Conservation (phyloP, 2,113 vertebrate genomes). For the Columbina picui region DNA sequence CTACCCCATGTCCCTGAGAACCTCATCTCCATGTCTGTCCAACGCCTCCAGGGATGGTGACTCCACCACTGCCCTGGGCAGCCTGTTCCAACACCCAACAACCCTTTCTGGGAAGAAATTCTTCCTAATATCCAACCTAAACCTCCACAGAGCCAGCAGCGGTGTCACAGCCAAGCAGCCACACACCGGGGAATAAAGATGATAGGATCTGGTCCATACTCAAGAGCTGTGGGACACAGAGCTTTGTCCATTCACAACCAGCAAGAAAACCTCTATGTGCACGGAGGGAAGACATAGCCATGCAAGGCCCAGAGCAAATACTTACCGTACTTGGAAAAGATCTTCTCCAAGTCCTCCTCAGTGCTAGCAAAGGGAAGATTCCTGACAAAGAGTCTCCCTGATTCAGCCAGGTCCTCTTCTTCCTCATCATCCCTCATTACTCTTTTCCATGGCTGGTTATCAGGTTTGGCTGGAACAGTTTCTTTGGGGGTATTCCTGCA, state of each 20-base stretch:
- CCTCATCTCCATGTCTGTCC: no score
- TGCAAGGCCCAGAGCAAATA: not conserved
- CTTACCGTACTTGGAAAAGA: conserved; percentile 87
- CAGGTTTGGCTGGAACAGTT: not conserved
- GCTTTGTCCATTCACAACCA: not conserved
- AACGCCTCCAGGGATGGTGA: no score
- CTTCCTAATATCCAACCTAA: no score
- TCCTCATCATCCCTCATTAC: conserved; percentile 86
- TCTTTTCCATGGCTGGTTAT: conserved; percentile 62
- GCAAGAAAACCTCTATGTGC: not conserved
- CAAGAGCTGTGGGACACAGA: not conserved
- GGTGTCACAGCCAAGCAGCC: not conserved
- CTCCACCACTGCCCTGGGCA: no score
- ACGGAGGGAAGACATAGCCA: fast-evolving
- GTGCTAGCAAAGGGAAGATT: conserved; percentile 94
- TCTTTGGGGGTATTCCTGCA: conserved; percentile 30
- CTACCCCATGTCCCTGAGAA: no score
- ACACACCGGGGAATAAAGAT: not conserved
- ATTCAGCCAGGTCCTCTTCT: conserved; percentile 92
- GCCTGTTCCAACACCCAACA: no score
- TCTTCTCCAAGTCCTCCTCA: conserved; percentile 88
- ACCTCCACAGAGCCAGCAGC: no score
- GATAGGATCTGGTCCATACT: fast-evolving
- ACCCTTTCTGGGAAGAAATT: no score
- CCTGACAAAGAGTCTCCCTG: conserved; percentile 90